Conservation (phyloP, 2,888 invertebrate genomes). For the Ditula angustiorana region DNA sequence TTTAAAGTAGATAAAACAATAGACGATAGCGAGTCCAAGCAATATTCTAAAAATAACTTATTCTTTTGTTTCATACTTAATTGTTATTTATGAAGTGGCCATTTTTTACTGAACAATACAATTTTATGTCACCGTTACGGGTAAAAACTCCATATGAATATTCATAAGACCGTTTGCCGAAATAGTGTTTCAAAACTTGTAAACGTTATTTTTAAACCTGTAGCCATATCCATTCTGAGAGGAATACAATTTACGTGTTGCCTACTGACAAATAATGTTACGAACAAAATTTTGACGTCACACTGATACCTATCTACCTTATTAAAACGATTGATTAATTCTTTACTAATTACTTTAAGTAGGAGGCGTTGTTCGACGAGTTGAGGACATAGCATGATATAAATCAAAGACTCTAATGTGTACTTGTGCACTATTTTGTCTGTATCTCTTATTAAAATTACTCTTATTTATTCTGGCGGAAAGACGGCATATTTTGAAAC, state of each 20-base stretch:
- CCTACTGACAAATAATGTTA: neutral
- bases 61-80: conserved; percentile 68
- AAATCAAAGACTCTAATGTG: too few species aligned
- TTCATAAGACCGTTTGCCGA: conserved; percentile 52
- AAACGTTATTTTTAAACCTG: conserved; percentile 6
- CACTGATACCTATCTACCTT: neutral
- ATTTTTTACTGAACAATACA: conserved; percentile 77
- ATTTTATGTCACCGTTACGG: conserved; percentile 78
- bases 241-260: neutral
- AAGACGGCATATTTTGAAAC: too few species aligned
- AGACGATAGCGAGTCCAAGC: conserved; percentile 44
- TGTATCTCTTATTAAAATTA: too few species aligned
- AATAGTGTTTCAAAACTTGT: conserved; percentile 43
- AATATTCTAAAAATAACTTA: conserved; percentile 62
- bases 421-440: too few species aligned
- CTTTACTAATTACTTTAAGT: too few species aligned
- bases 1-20: conserved; percentile 47
- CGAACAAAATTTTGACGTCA: neutral
- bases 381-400: too few species aligned
- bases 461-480: too few species aligned
- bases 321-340: neutral
- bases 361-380: too few species aligned
- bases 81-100: conserved; percentile 71
- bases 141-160: conserved; percentile 76
- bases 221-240: neutral